Evolutionary conservation across 2,888 invertebrate species (phyloP).

Genomic region (Conomelus anceps): DNA sequence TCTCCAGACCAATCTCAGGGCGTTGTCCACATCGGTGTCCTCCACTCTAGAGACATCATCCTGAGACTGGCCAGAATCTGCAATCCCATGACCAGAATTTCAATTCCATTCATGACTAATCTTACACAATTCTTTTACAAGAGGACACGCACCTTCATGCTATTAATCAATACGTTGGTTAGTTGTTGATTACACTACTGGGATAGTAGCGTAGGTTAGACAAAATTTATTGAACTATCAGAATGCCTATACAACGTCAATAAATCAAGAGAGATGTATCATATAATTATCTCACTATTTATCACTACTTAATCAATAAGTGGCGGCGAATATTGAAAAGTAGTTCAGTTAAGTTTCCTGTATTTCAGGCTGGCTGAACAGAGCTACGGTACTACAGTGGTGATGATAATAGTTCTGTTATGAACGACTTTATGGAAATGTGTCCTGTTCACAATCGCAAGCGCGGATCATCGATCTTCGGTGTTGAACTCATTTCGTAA

Average conservation of each 20-base stretch:
- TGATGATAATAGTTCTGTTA: neutral
- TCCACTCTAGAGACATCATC: too few relatives aligned
- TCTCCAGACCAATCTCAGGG: too few relatives aligned
- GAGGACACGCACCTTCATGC: neutral
- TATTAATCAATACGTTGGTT: neutral
- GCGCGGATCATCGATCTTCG: neutral
- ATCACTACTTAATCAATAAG: neutral
- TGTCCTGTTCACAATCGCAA: neutral
- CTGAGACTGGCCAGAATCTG: too few relatives aligned
- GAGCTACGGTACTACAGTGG: too few relatives aligned
- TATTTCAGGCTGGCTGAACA: neutral
- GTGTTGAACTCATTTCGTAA: neutral
- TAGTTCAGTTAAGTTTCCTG: neutral
- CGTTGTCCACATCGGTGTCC: too few relatives aligned
- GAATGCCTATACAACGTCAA: neutral
- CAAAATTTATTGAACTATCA: neutral
- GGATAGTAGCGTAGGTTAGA: neutral
- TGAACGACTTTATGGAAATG: neutral
- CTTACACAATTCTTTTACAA: neutral
- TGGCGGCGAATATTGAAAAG: neutral
- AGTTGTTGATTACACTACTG: neutral
- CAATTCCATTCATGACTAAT: too few relatives aligned
- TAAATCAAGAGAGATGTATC: neutral
- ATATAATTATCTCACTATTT: neutral
- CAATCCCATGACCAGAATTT: too few relatives aligned